phyloP scores from a whole-genome alignment of 2,888 invertebrate genomes.

The Terebella lapidaria region DNA sequence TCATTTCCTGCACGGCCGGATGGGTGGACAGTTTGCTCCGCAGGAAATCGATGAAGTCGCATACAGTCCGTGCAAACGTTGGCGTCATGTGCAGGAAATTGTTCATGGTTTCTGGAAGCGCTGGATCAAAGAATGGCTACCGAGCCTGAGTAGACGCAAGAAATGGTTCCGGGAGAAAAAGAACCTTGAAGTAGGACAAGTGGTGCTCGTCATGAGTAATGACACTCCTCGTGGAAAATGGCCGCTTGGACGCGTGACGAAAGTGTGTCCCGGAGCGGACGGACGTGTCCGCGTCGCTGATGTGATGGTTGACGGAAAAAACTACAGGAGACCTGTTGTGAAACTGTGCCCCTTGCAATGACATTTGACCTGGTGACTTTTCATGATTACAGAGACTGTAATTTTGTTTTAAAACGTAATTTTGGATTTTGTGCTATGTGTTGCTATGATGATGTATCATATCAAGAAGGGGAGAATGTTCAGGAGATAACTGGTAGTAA shows the following conservation, averaged over 20 bases:
- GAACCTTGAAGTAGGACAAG: no score
- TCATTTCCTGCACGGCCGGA: slow-evolving; percentile 3
- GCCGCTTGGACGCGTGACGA: neutral
- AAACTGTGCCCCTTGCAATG: neutral
- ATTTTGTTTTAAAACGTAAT: no score
- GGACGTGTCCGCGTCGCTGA: neutral
- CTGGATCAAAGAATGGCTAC: neutral
- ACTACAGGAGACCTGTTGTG: neutral
- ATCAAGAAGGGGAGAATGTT: no score
- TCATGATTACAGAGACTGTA: no score
- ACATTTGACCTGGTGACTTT: no score
- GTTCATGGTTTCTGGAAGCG: neutral
- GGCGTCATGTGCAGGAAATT: neutral
- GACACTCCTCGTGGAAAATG: neutral
- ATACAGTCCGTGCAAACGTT: neutral
- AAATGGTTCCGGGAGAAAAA: neutral
- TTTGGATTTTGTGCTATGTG: no score
- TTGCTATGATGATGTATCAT: no score
- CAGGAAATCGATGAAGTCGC: neutral
- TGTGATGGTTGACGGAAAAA: neutral
- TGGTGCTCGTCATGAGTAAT: neutral
- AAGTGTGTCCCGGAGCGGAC: neutral
- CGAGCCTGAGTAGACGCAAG: neutral
- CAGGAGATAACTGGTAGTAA: no score
- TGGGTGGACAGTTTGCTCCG: neutral